Percentiles rank a stretch among this genome's conserved stretches.
These are phyloP conservation scores for Pseudorasbora parva DNA, from an alignment of 2,113 vertebrate genomes.

Conservation along the genomic window DNA sequence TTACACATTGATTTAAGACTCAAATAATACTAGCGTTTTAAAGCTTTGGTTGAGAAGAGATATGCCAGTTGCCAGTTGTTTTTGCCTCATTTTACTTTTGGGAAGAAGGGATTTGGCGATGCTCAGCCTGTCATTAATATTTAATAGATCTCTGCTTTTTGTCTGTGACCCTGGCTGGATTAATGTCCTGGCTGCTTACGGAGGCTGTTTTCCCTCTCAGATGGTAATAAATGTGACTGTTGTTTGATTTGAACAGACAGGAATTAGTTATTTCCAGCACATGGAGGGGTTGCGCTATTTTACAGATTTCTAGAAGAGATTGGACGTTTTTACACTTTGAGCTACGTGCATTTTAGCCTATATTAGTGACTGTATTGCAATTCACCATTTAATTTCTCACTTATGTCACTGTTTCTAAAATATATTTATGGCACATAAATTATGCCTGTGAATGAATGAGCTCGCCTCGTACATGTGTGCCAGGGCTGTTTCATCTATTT, in stretches of 20 bases:
- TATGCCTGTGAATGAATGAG: too few species aligned
- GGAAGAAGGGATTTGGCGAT: constrained; percentile 17
- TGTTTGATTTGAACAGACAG: constrained; percentile 33
- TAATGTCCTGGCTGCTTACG: constrained; percentile 48
- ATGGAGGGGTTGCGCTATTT: neutral
- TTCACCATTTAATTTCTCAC: neutral
- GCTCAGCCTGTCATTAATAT: constrained; percentile 42
- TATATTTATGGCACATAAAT: neutral
- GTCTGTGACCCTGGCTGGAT: constrained; percentile 34
- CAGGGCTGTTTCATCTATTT: neutral
- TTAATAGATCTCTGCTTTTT: constrained; percentile 45
- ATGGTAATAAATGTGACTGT: constrained; percentile 31
- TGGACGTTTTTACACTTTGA: neutral
- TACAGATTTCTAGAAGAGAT: neutral
- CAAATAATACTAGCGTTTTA: neutral
- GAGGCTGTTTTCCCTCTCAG: constrained; percentile 21
- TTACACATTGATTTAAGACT: neutral
- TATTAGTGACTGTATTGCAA: neutral
- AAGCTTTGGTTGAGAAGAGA: neutral
- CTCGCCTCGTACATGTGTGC: neutral
- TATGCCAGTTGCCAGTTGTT: constrained; percentile 28
- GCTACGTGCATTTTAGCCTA: neutral
- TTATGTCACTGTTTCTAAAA: neutral
- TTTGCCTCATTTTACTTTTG: constrained; percentile 23
- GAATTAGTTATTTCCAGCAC: constrained; percentile 29